Percentiles rank a stretch among this genome's conserved stretches.
Evolutionary conservation across 2,797 vertebrate species (phyloP).

Genomic region (Notamacropus eugenii): DNA sequence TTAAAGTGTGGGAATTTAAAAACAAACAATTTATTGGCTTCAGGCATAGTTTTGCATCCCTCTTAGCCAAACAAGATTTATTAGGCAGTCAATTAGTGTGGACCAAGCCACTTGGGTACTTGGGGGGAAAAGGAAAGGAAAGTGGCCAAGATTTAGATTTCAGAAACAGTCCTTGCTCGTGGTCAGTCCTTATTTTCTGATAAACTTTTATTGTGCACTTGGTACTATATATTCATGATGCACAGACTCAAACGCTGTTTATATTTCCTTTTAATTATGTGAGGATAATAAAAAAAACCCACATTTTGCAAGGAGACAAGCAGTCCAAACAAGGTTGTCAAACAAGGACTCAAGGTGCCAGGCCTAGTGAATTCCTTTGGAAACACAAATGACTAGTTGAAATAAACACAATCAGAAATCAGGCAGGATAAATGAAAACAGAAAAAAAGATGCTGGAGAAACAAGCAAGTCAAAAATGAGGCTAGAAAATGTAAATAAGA

Average conservation of each 20-base stretch:
- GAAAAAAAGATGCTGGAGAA: not conserved
- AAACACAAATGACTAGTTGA: not conserved
- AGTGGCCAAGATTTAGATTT: constrained; percentile 62
- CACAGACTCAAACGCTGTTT: not conserved
- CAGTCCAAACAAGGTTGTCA: not conserved
- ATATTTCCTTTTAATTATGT: constrained; percentile 42
- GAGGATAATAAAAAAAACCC: constrained; percentile 26
- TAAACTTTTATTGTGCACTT: constrained; percentile 44
- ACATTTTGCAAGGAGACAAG: constrained; percentile 27
- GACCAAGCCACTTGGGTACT: constrained; percentile 62
- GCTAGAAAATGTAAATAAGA: not conserved
- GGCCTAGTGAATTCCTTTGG: not conserved
- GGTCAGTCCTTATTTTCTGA: constrained; percentile 42
- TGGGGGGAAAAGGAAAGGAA: constrained; percentile 20
- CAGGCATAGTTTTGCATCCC: constrained; percentile 68
- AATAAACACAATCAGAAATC: constrained; percentile 12
- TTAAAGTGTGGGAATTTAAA: constrained; percentile 77
- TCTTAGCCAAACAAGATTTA: constrained; percentile 69
- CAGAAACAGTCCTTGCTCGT: constrained; percentile 34
- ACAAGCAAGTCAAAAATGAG: not conserved
- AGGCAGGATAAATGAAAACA: not conserved
- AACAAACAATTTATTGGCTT: constrained; percentile 80
- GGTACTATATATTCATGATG: constrained; percentile 12
- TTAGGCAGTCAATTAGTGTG: constrained; percentile 70
- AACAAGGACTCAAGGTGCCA: not conserved